A percentile compares a stretch with the other conserved stretches of the same genome.
Conservation (phyloP, 2,888 invertebrate genomes). For the Standfussiana lucernea region DNA sequence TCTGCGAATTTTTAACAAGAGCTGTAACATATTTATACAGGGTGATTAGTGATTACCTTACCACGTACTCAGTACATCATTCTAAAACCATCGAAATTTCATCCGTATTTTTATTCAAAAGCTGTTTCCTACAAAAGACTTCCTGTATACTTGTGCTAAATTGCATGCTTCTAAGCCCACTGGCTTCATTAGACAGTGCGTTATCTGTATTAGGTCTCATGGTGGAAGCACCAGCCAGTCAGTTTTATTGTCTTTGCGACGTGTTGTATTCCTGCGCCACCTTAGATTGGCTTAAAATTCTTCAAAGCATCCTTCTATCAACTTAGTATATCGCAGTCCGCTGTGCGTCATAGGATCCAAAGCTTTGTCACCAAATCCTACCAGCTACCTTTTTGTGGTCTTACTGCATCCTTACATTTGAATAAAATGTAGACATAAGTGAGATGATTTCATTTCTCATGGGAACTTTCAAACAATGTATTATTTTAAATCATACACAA, state of each 20-base stretch:
- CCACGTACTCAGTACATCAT: too few relatives aligned
- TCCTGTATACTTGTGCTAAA: too few relatives aligned
- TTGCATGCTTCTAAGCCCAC: too few relatives aligned
- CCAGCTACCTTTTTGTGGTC: background rate
- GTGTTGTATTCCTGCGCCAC: background rate
- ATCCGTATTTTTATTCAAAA: too few relatives aligned
- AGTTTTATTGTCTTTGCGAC: background rate
- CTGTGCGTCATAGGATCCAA: background rate
- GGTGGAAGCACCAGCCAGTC: background rate
- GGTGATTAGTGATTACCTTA: too few relatives aligned
- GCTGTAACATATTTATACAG: too few relatives aligned
- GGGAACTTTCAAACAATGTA: constrained; percentile 43
- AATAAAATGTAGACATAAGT: background rate
- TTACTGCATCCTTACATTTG: background rate
- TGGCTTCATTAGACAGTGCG: too few relatives aligned
- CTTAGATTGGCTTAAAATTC: background rate
- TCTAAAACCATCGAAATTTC: too few relatives aligned
- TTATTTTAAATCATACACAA: constrained; percentile 26
- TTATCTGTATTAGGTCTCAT: too few relatives aligned
- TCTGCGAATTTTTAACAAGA: too few relatives aligned
- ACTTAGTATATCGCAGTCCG: background rate
- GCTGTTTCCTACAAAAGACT: too few relatives aligned
- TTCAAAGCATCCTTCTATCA: background rate
- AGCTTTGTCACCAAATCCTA: background rate
- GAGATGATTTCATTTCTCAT: constrained; percentile 37